Evolutionary conservation across 2,113 vertebrate species (phyloP), one percentile per base, ranked within the genome.

Genomic region (Bagarius yarrelli): DNA sequence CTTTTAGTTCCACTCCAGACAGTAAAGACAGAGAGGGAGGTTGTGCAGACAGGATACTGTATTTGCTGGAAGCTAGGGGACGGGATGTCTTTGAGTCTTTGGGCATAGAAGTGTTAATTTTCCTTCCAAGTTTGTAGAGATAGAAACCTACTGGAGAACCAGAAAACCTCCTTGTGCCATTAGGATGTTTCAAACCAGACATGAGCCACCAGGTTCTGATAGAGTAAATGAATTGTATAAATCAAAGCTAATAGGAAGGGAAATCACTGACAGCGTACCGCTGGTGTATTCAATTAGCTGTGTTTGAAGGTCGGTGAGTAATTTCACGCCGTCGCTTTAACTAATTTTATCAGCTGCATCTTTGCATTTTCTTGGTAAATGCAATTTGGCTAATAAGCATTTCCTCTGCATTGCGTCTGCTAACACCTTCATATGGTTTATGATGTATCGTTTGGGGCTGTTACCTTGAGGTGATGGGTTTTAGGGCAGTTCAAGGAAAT

Each of bases 231-330:
- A 82, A 82, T 81, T 81, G 55, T 76, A 52, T 69, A 57, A 81
- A 78, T 79, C 55, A 44, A n/a, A 60, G 71, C 75, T 83, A 80
- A 85, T 85, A 57, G 25, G 15, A 23, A 67, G 72, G 71, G 81
- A 77, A 83, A 76, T 72, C 64, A 55, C 5, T 5, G 16, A 11
- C 25, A 59, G 52, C 19, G 19, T 55, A 69, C 21, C 4, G 19
- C 64, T 30, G n/a, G 47, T 64, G 81, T 76, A 69, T 82, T 50
- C 83, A 76, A 85, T 85, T 69, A 83, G 64, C 71, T 69, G 60
- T 18, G 23, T 76, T 71, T 82, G 64, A 83, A 85, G 77, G 80
- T 79, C 77, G 76, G 64, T 66, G 71, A 76, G 63, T 85, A 80
- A 80, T 83, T 85, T 80, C 27, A 80, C 78, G 64, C 27, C 9